Base-by-base conservation (phyloP, 1,140 invertebrate genomes). In the Sycophaga agraensis region DNA sequence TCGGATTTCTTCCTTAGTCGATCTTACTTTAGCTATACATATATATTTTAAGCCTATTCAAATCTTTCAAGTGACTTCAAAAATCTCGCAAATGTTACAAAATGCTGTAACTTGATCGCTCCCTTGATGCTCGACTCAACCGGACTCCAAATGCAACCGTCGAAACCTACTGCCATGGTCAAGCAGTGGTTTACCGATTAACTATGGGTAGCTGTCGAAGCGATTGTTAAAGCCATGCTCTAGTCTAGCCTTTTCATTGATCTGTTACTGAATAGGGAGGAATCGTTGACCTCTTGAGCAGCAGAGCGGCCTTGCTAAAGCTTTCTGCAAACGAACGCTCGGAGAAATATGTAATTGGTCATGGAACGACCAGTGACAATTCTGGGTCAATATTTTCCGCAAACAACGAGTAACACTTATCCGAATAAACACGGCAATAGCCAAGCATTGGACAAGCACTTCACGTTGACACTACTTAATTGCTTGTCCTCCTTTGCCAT, bases 361-460 rank as follows among this genome's bases (percentile, higher is more conserved):
- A 58, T 14, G 28, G 12, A 59, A 26, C 39, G 40, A 53, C 64
- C 31, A 61, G 51, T 66, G 69, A 64, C 70, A 65, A 66, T 63
- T 66, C 54, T 66, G 43, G 65, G 72, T 71, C 71, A 74, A 77
- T 74, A 73, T 73, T 70, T 72, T 73, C 68, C 62, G 73, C 70
- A 75, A 77, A 77, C 69, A 74, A 69, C 63, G 66, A 57, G 28
- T 40, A 59, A 50, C 39, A 35, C 34, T 42, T 48, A 57, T 35
- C 24, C 22, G 17, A 57, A 57, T 37, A 57, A 48, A 57, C 28
- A 9, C 6, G 22, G 46, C 37, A 50, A 34, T 59, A 2, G 26
- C 26, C 11, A 42, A 21, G n/a, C n/a, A 45, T 56, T 22, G 26
- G 5, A 17, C n/a, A n/a, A 28, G 45, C 28, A 17, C 2, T 21